phyloP scores from a whole-genome alignment of 2,797 vertebrate species.

The Odontamblyopus lacepedii region DNA sequence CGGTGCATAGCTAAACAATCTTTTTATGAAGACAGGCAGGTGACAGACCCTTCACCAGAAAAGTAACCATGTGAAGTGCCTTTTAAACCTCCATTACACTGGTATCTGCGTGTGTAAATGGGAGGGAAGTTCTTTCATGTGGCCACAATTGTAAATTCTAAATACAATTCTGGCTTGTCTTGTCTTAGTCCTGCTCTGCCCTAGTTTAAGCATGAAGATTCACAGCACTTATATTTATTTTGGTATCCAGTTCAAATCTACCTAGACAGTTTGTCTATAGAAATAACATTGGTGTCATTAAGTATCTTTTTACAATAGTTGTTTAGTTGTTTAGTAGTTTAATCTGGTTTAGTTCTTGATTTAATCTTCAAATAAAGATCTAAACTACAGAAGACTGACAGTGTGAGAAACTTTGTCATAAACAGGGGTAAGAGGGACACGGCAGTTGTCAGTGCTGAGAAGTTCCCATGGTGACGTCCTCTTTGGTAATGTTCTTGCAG shows the following conservation, averaged over 20 bases:
- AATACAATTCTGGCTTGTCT: background rate
- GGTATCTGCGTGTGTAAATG: background rate
- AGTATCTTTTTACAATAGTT: no score
- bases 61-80: background rate
- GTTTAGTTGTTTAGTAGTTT: background rate
- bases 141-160: background rate
- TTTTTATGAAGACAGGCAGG: background rate
- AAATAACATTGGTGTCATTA: background rate
- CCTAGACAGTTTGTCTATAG: background rate
- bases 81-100: background rate
- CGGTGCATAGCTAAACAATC: background rate
- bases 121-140: background rate
- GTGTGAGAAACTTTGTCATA: slow-evolving; percentile 18
- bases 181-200: background rate
- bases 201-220: no score
- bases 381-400: background rate
- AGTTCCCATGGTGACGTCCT: slow-evolving; percentile 57
- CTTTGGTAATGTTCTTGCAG: slow-evolving; percentile 80
- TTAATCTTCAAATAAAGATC: background rate
- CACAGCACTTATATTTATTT: background rate
- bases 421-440: slow-evolving; percentile 39
- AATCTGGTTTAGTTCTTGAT: background rate
- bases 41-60: background rate
- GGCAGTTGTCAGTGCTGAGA: slow-evolving; percentile 28
- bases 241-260: background rate